phyloP scores from a whole-genome alignment of 92 coral and sea anemone species.

The Actinernus sp. region DNA sequence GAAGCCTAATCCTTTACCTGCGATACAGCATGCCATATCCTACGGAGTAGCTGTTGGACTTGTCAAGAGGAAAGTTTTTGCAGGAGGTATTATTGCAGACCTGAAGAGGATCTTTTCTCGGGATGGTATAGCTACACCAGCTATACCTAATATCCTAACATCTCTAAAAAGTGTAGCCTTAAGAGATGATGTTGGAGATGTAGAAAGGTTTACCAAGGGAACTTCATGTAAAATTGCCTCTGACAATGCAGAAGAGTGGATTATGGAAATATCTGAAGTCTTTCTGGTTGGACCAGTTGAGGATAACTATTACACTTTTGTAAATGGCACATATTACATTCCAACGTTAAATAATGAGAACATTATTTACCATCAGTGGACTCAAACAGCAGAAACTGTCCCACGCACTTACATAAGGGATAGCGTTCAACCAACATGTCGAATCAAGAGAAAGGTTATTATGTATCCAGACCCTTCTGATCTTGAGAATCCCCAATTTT shows the following conservation, averaged over 20 bases:
- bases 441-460: slow-evolving; percentile 54
- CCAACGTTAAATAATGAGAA: slow-evolving; percentile 37
- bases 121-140: slow-evolving; percentile 4
- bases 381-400: slow-evolving; percentile 37
- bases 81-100: slow-evolving; percentile 21
- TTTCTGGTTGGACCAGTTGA: slow-evolving; percentile 37
- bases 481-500: slow-evolving; percentile 47
- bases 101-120: slow-evolving; percentile 18
- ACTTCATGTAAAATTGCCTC: slow-evolving; percentile 14
- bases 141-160: slow-evolving; percentile 22
- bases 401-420: slow-evolving; percentile 37
- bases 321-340: slow-evolving; percentile 64
- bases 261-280: slow-evolving; percentile 25
- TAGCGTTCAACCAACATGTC: slow-evolving; percentile 47
- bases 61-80: slow-evolving; percentile 1
- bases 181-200: slow-evolving; percentile 29
- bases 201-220: slow-evolving; percentile 23
- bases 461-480: slow-evolving; percentile 69
- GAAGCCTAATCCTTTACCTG: slow-evolving; percentile 5
- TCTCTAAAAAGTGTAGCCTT: slow-evolving; percentile 18
- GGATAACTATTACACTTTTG: slow-evolving; percentile 22
- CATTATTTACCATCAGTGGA: slow-evolving; percentile 56
- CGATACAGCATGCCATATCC: slow-evolving; percentile 22
- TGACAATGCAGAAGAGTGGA: slow-evolving; percentile 46
- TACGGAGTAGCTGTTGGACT: slow-evolving; percentile 55